These are phyloP conservation scores for Machaerirhynchus nigripectus DNA, from an alignment of 2,113 vertebrate genomes.

Conservation along the genomic window DNA sequence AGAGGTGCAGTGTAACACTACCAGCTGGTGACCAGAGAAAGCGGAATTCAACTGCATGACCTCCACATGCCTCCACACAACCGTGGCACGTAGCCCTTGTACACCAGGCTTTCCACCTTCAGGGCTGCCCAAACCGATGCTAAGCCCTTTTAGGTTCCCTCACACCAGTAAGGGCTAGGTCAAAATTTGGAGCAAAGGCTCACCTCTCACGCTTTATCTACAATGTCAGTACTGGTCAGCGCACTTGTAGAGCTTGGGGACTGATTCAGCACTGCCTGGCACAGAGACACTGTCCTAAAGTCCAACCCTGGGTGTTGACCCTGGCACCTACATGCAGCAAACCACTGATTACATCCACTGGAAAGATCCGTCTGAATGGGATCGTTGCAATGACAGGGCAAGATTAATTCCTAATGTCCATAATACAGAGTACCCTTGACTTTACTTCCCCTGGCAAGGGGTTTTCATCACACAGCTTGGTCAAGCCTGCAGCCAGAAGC, in stretches of 20 bases:
- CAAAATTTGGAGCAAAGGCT: not conserved
- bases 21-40: not conserved
- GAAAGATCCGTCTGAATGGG: not conserved
- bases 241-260: not conserved
- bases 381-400: not conserved
- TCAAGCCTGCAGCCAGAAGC: not conserved
- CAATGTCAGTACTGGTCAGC: not conserved
- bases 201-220: not conserved
- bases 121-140: not conserved
- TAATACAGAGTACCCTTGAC: not conserved
- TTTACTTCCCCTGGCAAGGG: not conserved
- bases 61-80: not conserved
- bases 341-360: not conserved
- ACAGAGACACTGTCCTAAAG: not conserved
- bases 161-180: not conserved
- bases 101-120: not conserved
- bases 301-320: not conserved
- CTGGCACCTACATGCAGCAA: not conserved
- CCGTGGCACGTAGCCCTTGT: accelerated
- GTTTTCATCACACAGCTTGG: not conserved
- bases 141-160: not conserved
- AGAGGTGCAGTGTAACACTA: not conserved
- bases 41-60: not conserved
- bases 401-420: not conserved
- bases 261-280: not conserved